Percentiles rank a stretch among this genome's conserved stretches.
Conservation (phyloP, 2,797 vertebrate species). For the Gila robusta region DNA sequence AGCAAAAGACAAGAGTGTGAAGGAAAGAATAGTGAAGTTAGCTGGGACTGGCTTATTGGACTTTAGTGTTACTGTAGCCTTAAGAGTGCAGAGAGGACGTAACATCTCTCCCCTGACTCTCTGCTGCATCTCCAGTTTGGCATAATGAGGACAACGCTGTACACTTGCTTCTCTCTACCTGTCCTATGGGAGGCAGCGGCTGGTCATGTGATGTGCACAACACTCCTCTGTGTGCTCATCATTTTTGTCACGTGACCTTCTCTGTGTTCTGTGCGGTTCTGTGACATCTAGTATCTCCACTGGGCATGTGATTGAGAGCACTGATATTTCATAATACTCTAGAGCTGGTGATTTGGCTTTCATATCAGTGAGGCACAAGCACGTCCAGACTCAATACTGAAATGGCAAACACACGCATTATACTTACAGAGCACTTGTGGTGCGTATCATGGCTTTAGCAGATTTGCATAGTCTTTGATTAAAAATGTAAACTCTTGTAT, state of each 20-base stretch:
- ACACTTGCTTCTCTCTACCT: slow-evolving; percentile 43
- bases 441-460: background rate
- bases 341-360: slow-evolving; percentile 12
- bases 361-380: background rate
- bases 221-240: slow-evolving; percentile 48
- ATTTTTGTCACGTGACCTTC: slow-evolving; percentile 33
- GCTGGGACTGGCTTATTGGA: background rate
- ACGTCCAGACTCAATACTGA: too few species aligned
- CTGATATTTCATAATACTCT: slow-evolving; percentile 40
- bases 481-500: background rate
- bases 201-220: slow-evolving; percentile 42
- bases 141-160: slow-evolving; percentile 55
- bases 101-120: slow-evolving; percentile 51
- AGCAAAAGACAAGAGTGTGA: background rate
- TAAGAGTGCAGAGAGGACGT: slow-evolving; percentile 55
- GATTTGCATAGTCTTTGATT: background rate
- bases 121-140: slow-evolving; percentile 40
- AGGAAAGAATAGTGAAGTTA: slow-evolving; percentile 2
- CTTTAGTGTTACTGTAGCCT: slow-evolving; percentile 43
- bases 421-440: background rate
- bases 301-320: slow-evolving; percentile 31
- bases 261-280: slow-evolving; percentile 48
- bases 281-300: slow-evolving; percentile 42
- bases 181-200: slow-evolving; percentile 56
- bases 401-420: too few species aligned